Percentiles rank a stretch among this genome's conserved stretches.
These are phyloP conservation scores for Pitangus sulphuratus DNA, from an alignment of 2,797 vertebrate species.

Conservation along the genomic window DNA sequence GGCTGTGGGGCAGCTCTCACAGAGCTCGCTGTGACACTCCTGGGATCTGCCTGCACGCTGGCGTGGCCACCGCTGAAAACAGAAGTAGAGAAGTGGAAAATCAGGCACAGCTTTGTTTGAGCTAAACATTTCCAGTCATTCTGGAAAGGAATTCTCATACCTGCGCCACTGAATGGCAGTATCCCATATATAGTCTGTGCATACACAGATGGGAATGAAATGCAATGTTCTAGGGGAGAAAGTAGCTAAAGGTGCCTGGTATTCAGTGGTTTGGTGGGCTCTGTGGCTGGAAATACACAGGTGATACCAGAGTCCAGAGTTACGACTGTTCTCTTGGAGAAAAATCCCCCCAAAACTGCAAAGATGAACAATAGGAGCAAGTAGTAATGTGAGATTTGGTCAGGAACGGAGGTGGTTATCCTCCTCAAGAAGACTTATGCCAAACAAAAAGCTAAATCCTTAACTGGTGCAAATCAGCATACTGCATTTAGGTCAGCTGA, in stretches of 20 bases:
- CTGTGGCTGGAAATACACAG: not conserved
- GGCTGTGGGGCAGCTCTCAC: not conserved
- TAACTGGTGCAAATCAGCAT: not conserved
- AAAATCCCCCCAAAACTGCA: not conserved
- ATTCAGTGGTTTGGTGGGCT: accelerated
- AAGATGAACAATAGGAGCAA: not conserved
- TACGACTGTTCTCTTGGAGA: not conserved
- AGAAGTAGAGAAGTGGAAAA: not conserved
- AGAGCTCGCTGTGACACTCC: not conserved
- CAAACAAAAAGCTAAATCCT: not conserved
- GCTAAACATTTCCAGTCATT: not conserved
- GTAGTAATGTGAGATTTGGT: not conserved
- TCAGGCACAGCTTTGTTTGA: not conserved
- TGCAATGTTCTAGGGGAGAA: not conserved
- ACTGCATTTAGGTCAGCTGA: not conserved
- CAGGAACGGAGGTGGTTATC: not conserved
- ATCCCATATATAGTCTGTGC: not conserved
- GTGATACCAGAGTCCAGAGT: not conserved
- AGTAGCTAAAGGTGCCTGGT: not conserved
- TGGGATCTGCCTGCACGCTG: not conserved
- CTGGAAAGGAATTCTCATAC: not conserved
- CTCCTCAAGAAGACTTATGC: not conserved
- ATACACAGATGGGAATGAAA: not conserved
- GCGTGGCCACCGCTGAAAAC: not conserved
- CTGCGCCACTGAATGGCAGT: not conserved